A percentile compares a stretch with the other conserved stretches of the same genome.
phyloP scores from a whole-genome alignment of 2,888 invertebrate species.

The Steinernema carpocapsae region DNA sequence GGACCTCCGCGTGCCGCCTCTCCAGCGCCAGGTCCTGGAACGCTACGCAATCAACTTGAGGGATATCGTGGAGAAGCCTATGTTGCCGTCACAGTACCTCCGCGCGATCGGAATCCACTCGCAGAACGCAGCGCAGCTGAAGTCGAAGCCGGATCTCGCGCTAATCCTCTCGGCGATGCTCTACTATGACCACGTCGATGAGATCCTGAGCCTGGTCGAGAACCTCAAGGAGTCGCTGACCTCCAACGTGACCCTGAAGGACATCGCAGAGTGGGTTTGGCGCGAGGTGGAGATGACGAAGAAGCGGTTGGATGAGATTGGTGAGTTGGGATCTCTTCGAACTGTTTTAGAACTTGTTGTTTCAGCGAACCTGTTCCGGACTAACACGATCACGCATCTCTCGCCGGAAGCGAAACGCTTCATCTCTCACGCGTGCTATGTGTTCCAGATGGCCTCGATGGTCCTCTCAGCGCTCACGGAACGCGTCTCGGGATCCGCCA shows the following conservation, averaged over 20 bases:
- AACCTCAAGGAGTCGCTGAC: constrained; percentile 10
- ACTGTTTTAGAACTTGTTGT: neutral
- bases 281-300: constrained; percentile 21
- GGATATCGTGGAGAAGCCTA: neutral
- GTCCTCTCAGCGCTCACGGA: neutral
- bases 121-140: constrained; percentile 1
- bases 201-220: neutral
- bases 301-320: constrained; percentile 27
- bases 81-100: constrained; percentile 13
- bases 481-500: neutral
- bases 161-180: constrained; percentile 23
- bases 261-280: constrained; percentile 21
- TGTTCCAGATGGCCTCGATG: neutral
- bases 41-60: neutral
- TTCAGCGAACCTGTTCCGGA: constrained; percentile 1
- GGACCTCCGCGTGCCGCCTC: neutral
- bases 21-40: constrained; percentile 6
- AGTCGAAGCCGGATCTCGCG: neutral
- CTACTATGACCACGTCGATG: neutral
- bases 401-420: neutral
- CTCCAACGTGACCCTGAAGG: neutral
- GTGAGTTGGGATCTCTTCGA: neutral
- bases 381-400: constrained; percentile 11
- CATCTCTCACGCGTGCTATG: neutral
- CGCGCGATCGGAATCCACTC: constrained; percentile 24